Conservation (phyloP, 2,797 vertebrate species). For the Coccyzus lansbergi region DNA sequence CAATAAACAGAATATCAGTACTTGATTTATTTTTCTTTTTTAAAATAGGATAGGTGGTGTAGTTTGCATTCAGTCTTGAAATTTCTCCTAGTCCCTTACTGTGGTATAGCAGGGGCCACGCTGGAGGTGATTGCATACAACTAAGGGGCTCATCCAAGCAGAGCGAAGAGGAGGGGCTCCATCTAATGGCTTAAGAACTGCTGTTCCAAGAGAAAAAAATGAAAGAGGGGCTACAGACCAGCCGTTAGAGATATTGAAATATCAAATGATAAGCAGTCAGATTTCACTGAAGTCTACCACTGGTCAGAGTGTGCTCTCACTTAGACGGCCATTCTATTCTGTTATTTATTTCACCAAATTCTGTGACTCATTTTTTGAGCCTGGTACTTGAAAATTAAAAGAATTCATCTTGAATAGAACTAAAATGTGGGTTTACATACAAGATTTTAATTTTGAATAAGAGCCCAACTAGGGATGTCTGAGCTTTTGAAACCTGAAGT, state of each 20-base stretch:
- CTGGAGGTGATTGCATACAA: background rate
- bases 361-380: background rate
- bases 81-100: rapidly evolving
- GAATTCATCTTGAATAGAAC: background rate
- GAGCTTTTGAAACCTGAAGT: background rate
- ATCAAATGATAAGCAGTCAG: background rate
- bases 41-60: background rate
- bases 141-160: background rate
- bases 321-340: background rate
- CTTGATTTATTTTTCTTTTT: background rate
- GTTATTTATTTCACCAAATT: background rate
- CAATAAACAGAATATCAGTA: background rate
- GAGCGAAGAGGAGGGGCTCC: background rate
- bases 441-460: background rate
- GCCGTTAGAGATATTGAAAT: background rate
- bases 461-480: background rate
- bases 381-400: background rate
- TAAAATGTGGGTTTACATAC: background rate
- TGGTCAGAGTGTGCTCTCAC: background rate
- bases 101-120: background rate
- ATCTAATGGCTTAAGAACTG: background rate
- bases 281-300: background rate
- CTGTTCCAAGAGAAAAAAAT: background rate
- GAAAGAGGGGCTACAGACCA: background rate
- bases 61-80: background rate